phyloP scores from a whole-genome alignment of 1,140 invertebrate species.

The Elymnias hypermnestra region DNA sequence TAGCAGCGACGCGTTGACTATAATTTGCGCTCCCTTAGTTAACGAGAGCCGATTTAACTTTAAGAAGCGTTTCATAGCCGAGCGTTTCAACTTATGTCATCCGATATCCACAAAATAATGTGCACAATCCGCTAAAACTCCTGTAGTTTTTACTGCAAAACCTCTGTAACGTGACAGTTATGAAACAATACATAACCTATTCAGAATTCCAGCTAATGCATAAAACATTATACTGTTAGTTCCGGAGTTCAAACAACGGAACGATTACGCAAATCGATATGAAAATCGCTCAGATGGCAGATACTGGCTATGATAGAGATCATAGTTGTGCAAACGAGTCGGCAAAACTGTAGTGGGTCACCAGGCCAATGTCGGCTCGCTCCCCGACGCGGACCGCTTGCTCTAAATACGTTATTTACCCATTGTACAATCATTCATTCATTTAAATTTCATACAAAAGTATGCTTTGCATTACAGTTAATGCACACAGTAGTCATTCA shows the following conservation, averaged over 20 bases:
- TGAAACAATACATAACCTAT: conserved; percentile 1
- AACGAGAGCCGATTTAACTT: no score
- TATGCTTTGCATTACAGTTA: not conserved
- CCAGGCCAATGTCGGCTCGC: conserved; percentile 40
- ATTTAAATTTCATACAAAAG: not conserved
- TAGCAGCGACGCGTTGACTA: no score
- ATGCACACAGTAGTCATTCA: no score
- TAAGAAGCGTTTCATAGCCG: no score
- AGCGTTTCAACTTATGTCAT: no score
- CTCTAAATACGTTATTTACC: conserved; percentile 15
- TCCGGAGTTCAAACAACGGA: conserved; percentile 15
- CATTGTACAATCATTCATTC: not conserved
- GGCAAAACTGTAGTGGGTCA: conserved; percentile 37
- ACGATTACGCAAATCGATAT: conserved; percentile 21
- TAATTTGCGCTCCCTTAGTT: no score
- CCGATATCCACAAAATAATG: no score
- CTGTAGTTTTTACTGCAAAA: no score
- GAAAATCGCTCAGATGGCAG: conserved; percentile 23
- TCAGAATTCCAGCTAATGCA: conserved; percentile 10
- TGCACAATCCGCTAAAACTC: no score
- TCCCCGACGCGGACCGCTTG: conserved; percentile 13
- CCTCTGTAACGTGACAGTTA: no score
- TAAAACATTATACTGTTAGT: conserved; percentile 13
- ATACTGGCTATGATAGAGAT: conserved; percentile 22
- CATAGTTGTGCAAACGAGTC: conserved; percentile 35